Evolutionary conservation across 2,888 invertebrate genomes (phyloP), one percentile per base, ranked within the genome.

Genomic region (Endotricha flammealis): DNA sequence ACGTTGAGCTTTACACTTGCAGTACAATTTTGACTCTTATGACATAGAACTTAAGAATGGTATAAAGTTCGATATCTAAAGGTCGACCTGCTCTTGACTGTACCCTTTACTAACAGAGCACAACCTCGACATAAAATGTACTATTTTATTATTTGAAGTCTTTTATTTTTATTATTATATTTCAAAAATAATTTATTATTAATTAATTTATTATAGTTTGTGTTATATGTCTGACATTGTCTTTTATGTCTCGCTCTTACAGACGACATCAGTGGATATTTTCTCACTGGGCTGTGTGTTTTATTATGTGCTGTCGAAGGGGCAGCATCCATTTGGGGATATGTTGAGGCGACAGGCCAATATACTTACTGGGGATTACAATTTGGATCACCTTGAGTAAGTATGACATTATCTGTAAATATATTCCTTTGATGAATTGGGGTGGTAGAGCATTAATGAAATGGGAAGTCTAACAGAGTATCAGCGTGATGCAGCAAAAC

Each of bases 261-360:
- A 95, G 94, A 96, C 96, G 0, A 94, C 93, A 45, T 91, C 97
- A 0, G 98, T 99, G 9, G 99, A 99, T 68, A 92, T 99, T 56
- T 99, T 99, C 73, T 99, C 99, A 0, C 83, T 98, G 45, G 99
- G 99, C 12, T 99, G 99, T 76, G 95, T 99, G 20, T 97, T 95
- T 70, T 99, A 97, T 74, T 99, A 97, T 72, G 97, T 98, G 1
- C 73, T 98, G 2, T 94, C 96, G 0, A 88, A 89, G 14, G 99
- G 99, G 0, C 90, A 91, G 12, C 98, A 98, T 87, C 96, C 97
- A 0, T 99, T 98, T 68, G 99, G 99, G 0, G 97, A 98, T 60
- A 85, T 92, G 4, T 73, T 98, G 2, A 88, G 93, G 47, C 88
- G 99, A 34, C 99, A 99, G 68, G 94, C 94, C 0, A 99, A 98